Conservation (phyloP, 2,797 vertebrate genomes). For the Xenops minutus region DNA sequence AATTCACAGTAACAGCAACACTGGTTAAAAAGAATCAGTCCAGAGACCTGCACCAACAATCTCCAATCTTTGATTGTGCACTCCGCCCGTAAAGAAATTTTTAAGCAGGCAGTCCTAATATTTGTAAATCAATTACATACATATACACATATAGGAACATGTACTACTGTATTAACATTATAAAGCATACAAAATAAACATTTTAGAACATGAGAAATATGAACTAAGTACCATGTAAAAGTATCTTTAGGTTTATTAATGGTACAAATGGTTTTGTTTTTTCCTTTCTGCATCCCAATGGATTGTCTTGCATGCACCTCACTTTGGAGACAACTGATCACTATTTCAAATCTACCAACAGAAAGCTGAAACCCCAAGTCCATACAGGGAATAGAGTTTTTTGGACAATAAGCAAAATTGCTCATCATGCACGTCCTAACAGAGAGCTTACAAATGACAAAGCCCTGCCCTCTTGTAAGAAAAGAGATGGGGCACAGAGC, state of each 20-base stretch:
- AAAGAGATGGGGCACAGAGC: background rate
- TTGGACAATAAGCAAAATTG: background rate
- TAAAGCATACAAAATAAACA: background rate
- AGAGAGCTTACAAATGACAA: background rate
- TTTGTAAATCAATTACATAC: background rate
- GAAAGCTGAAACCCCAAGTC: background rate
- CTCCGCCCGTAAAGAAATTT: background rate
- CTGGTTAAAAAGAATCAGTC: background rate
- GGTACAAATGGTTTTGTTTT: background rate
- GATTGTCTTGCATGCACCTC: accelerated
- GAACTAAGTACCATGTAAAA: background rate
- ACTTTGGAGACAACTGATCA: background rate
- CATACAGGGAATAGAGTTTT: background rate
- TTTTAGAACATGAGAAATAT: background rate
- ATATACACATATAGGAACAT: background rate
- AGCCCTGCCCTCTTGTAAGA: background rate
- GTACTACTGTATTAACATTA: background rate
- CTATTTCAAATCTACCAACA: background rate
- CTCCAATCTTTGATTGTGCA: background rate
- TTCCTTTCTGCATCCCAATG: background rate
- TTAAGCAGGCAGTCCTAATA: background rate
- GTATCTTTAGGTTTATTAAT: background rate
- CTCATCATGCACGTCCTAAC: background rate
- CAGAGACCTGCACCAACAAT: background rate
- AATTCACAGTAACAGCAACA: background rate